phyloP scores from a whole-genome alignment of 2,888 invertebrate genomes.

The Schizotus pectinicornis region DNA sequence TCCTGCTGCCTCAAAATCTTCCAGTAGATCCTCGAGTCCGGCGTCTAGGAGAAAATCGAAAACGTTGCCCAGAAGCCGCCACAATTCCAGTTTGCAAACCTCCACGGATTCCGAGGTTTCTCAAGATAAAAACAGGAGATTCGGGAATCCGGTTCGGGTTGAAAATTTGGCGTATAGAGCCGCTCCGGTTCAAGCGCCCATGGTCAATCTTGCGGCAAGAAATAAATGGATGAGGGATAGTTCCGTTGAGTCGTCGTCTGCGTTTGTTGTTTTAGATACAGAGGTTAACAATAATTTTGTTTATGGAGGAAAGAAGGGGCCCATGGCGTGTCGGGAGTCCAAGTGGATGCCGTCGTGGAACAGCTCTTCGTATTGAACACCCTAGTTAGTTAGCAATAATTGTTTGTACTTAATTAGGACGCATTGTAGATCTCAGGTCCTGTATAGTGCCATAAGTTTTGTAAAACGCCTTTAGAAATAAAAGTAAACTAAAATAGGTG shows the following conservation, averaged over 20 bases:
- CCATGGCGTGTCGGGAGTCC: conserved; percentile 12
- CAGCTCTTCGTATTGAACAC: conserved; percentile 7
- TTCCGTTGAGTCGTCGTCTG: conserved; percentile 33
- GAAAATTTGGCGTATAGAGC: conserved; percentile 40
- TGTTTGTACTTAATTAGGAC: conserved; percentile 8
- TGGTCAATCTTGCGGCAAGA: conserved; percentile 23
- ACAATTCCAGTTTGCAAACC: not conserved
- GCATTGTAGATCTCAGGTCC: conserved; percentile 22
- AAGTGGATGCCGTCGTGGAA: conserved; percentile 37
- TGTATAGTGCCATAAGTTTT: conserved; percentile 23
- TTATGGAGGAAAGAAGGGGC: conserved; percentile 19
- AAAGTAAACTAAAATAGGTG: too few relatives aligned
- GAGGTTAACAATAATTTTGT: conserved; percentile 37
- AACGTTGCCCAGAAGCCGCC: conserved; percentile 7
- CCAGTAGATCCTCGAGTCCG: conserved; percentile 9
- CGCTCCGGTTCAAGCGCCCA: conserved; percentile 11
- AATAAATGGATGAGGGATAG: conserved; percentile 31
- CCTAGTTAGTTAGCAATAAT: conserved; percentile 1
- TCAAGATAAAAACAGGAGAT: conserved; percentile 28
- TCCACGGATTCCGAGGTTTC: conserved; percentile 17
- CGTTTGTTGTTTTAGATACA: conserved; percentile 46
- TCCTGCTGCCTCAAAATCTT: conserved; percentile 1
- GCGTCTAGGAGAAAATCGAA: conserved; percentile 3
- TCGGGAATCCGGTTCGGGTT: conserved; percentile 48
- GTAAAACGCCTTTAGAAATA: conserved; percentile 13